Percentiles rank a stretch among this genome's conserved stretches.
phyloP scores from a whole-genome alignment of 2,113 vertebrate genomes.

The Psittacula cyanocephala region DNA sequence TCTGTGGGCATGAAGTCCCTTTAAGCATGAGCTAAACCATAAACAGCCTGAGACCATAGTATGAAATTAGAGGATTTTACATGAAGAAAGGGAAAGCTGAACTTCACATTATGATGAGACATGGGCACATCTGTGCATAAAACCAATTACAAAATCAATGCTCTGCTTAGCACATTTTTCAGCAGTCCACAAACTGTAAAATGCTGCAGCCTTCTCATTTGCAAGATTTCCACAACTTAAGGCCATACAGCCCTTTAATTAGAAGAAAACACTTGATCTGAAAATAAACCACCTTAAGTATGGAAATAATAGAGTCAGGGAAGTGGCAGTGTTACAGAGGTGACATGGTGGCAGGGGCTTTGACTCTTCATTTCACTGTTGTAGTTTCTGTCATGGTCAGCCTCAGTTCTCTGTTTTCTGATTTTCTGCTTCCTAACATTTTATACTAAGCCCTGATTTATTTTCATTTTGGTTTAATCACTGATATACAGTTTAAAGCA shows the following conservation, averaged over 20 bases:
- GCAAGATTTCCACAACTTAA: neutral
- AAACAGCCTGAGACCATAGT: neutral
- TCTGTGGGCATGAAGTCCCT: neutral
- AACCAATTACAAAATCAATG: slow-evolving; percentile 20
- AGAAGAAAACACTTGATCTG: neutral
- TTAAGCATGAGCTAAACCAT: neutral
- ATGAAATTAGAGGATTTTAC: slow-evolving; percentile 14
- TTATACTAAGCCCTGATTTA: neutral
- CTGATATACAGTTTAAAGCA: neutral
- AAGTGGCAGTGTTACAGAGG: neutral
- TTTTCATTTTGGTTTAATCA: neutral
- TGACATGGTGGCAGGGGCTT: neutral
- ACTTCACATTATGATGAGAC: neutral
- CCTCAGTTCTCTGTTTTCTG: neutral
- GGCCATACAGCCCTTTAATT: neutral
- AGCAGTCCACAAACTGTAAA: neutral
- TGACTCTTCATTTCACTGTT: neutral
- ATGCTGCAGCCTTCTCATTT: neutral
- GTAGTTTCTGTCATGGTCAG: neutral
- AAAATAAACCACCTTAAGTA: neutral
- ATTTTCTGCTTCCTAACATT: neutral
- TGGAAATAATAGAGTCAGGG: neutral
- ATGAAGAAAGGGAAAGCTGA: neutral
- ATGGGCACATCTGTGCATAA: neutral
- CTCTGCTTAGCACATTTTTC: neutral